Percentiles rank a stretch among this genome's conserved stretches.
Evolutionary conservation across 2,113 vertebrate species (phyloP).

Genomic region (Forbesichthys agassizii): DNA sequence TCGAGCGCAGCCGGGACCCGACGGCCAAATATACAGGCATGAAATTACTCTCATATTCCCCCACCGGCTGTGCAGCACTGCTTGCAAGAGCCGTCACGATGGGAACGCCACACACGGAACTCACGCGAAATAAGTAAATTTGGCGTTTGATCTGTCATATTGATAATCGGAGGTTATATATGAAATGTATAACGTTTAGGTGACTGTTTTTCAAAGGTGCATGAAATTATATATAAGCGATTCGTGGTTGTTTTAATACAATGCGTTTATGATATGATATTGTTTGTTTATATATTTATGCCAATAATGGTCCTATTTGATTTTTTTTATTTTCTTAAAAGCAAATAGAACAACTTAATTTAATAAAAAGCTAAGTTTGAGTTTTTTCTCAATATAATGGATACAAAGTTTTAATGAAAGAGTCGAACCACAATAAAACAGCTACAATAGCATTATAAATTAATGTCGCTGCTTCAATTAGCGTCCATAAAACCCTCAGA

Average conservation of each 20-base stretch:
- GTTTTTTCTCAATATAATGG: constrained; percentile 32
- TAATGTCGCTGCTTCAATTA: constrained; percentile 77
- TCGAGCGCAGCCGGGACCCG: constrained; percentile 48
- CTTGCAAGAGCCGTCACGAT: constrained; percentile 15
- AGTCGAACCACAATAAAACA: constrained; percentile 58
- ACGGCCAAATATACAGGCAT: constrained; percentile 60
- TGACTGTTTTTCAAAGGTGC: too few species aligned
- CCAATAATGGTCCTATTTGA: too few species aligned
- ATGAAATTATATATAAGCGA: background rate
- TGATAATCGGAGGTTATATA: background rate
- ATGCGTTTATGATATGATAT: background rate
- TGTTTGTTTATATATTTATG: too few species aligned
- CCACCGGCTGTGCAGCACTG: constrained; percentile 40
- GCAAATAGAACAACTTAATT: constrained; percentile 14
- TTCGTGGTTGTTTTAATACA: background rate
- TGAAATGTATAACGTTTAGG: background rate
- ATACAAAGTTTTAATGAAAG: constrained; percentile 53
- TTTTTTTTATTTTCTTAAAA: constrained; percentile 6
- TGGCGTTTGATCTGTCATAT: background rate
- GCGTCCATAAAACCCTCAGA: constrained; percentile 68
- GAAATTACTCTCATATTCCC: constrained; percentile 63
- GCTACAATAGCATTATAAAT: constrained; percentile 75
- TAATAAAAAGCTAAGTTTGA: background rate
- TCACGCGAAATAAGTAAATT: constrained; percentile 2
- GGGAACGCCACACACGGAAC: constrained; percentile 37